Conservation (phyloP, 1,140 invertebrate genomes). For the Melanaphis sacchari region DNA sequence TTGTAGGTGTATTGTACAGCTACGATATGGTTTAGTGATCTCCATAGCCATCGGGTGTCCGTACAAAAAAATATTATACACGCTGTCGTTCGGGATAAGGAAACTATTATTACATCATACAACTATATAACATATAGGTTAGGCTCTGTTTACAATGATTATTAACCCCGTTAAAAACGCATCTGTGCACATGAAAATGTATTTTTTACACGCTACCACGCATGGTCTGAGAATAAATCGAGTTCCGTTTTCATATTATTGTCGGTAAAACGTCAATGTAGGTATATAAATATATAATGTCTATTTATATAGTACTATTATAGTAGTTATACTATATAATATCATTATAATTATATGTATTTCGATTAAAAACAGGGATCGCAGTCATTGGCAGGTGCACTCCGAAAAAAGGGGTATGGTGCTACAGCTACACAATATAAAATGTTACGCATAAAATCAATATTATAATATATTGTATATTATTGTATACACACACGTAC, state of each 20-base stretch:
- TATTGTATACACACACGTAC: background rate
- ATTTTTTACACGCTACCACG: background rate
- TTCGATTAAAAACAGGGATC: background rate
- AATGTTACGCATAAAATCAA: background rate
- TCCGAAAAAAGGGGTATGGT: background rate
- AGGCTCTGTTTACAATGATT: background rate
- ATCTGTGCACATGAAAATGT: background rate
- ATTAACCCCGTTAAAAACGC: background rate
- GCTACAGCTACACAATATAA: background rate
- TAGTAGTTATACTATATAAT: background rate
- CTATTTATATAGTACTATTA: background rate
- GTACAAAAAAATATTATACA: background rate
- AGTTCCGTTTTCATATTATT: background rate
- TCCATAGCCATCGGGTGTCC: background rate
- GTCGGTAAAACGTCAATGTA: background rate
- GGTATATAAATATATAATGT: background rate
- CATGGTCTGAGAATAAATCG: background rate
- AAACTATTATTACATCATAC: background rate
- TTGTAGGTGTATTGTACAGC: background rate
- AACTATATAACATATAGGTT: background rate
- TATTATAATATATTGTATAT: background rate
- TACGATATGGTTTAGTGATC: slow-evolving; percentile 37
- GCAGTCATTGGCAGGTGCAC: background rate
- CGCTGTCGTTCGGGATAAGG: background rate
- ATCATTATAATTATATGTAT: background rate